phyloP scores from a whole-genome alignment of 2,113 vertebrate genomes.

The Anguilla rostrata region DNA sequence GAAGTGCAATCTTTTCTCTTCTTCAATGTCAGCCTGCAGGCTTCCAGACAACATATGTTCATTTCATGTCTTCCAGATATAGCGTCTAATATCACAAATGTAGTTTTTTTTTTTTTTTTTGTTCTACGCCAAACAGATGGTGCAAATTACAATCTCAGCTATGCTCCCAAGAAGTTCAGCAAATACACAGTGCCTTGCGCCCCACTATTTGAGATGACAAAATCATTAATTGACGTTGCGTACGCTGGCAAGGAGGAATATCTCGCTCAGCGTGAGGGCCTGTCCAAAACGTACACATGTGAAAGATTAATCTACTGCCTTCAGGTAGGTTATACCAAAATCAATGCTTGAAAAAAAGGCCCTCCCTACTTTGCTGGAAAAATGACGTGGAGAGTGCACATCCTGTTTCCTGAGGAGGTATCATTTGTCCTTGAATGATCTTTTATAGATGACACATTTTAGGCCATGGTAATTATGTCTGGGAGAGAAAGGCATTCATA shows the following conservation, averaged over 20 bases:
- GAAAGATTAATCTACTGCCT: constrained; percentile 81
- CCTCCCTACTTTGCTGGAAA: constrained; percentile 64
- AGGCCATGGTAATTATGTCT: constrained; percentile 41
- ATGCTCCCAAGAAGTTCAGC: constrained; percentile 76
- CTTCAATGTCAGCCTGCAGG: constrained; percentile 96
- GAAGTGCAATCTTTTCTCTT: constrained; percentile 96
- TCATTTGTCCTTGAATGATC: constrained; percentile 67
- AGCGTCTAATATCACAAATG: constrained; percentile 76
- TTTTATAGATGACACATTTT: constrained; percentile 46
- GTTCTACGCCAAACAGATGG: constrained; percentile 87
- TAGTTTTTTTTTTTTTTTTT: constrained; percentile 6
- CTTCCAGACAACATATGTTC: constrained; percentile 97
- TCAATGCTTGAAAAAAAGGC: constrained; percentile 56
- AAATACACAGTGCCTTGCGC: constrained; percentile 76
- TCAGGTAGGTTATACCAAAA: constrained; percentile 76
- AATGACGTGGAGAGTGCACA: constrained; percentile 56
- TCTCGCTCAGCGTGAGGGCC: constrained; percentile 79
- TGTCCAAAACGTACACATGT: constrained; percentile 77
- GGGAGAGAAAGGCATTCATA: constrained; percentile 39
- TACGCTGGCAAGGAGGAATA: constrained; percentile 76
- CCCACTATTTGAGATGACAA: constrained; percentile 82
- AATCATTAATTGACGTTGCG: constrained; percentile 89
- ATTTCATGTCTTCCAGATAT: constrained; percentile 90
- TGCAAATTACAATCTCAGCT: constrained; percentile 81
- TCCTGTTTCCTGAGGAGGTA: constrained; percentile 50